Base-by-base conservation (phyloP, 2,888 invertebrate species). In the Drosophila nr. medialis region DNA sequence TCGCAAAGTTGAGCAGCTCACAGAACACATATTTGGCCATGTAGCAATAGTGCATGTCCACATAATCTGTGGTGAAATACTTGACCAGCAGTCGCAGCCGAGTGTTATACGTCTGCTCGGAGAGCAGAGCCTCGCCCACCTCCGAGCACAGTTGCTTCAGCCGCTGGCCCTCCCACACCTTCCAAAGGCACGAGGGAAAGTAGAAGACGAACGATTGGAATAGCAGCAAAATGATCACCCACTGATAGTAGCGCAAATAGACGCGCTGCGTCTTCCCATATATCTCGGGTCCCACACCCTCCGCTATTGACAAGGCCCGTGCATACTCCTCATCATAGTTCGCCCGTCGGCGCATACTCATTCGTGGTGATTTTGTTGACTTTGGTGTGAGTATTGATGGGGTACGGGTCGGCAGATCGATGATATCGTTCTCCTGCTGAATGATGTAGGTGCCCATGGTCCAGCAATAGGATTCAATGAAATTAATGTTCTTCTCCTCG, bases 401-500 rank as follows among this genome's bases (percentile, higher is more conserved):
- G 11, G 32, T 32, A 15, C 15, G 15, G 10, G 30, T 0, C 42
- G 70, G 0, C 53, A n/a, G 54, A 0, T 61, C 63, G 4, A 65
- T 70, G 2, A 34, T 18, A 2, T 55, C 38, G 7, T 65, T 64
- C 15, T 64, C 54, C 63, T 73, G 21, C 55, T 89, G 85, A 5
- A 90, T 54, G 40, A 96, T 95, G 80, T 95, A 96, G 10, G 96
- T 96, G 63, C 96, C 96, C 91, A 95, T 95, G 78, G 96, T 96
- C 96, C 96, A 97, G 92, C 97, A 97, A 91, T 95, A 96, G 61
- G 95, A 95, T 86, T 97, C 95, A 29, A 96, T 93, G 18, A 95
- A 94, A 53, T 95, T 95, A 71, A 94, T 94, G 61, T 95, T 89
- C 58, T 94, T 93, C 21, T 93, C 93, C 64, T 94, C 94, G 36